Evolutionary conservation across 2,888 invertebrate species (phyloP), one percentile per base, ranked within the genome.

Genomic region (Chymomyza fuscimana): DNA sequence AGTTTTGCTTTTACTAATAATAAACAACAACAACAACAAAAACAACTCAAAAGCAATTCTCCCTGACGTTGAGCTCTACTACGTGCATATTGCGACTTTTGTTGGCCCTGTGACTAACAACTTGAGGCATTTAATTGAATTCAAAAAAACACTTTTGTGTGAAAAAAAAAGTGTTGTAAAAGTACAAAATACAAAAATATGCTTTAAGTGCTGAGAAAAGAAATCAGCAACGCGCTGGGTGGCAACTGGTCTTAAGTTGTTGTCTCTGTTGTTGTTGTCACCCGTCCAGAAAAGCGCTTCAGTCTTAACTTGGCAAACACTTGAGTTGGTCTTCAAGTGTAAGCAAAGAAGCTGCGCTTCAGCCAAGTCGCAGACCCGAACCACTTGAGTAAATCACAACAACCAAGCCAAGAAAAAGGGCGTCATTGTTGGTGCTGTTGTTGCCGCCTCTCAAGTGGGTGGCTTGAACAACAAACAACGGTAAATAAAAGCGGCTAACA

Each of bases 1-100:
- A 86, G 87, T 87, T 85, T 83, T 82, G 86, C 83, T 74, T 80
- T 77, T 80, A 78, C 79, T 86, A 86, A 86, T 87, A 86, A 86
- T 82, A 86, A 86, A 86, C 87, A 86, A 70, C 76, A 86, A 86
- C 87, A 86, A 70, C 76, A 56, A 51, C 65, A 61, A 63, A 56
- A 51, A 52, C 58, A 46, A 32, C 56, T 46, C 60, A 63, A 61
- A 54, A 70, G 51, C 69, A 52, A 68, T 58, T 19, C 15, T 25
- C 9, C 0, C 0, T 19, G 25, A 58, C 25, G 58, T 58, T 19
- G 58, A 25, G 58, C 19, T 60, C 36, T 36, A 7, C 60, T 60
- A 72, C 72, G 69, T 72, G 74, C 67, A 73, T 50, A 60, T 64
- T 64, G 62, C 16, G 70, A 67, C 67, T 63, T 73, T 36, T 63